A percentile compares a stretch with the other conserved stretches of the same genome.
These are phyloP conservation scores for Mionectes macconnelli DNA, from an alignment of 2,113 vertebrate genomes.

Conservation along the genomic window DNA sequence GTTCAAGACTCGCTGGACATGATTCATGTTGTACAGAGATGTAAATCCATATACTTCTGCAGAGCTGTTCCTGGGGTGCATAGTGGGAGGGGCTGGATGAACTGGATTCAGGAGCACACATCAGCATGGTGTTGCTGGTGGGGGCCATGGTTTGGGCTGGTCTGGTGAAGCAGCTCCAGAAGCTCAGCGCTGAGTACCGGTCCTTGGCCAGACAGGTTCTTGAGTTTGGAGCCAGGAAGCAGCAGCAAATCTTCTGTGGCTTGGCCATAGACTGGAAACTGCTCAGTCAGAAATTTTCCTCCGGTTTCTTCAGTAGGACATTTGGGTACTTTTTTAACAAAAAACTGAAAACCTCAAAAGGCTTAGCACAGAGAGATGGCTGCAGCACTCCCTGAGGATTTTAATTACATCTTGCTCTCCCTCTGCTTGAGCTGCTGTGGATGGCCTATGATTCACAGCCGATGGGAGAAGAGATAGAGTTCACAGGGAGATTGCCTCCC, in stretches of 20 bases:
- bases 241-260: neutral
- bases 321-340: neutral
- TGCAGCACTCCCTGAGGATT: neutral
- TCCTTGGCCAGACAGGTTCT: neutral
- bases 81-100: neutral
- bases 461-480: neutral
- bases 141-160: rapidly evolving
- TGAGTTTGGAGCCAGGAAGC: neutral
- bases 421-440: rapidly evolving
- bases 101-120: neutral
- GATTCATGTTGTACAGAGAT: neutral
- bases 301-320: neutral
- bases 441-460: conserved; percentile 12
- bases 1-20: neutral
- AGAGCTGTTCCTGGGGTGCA: neutral
- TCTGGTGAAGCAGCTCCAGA: neutral
- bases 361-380: neutral
- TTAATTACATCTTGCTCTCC: neutral
- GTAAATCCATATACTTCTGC: neutral
- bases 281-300: neutral
- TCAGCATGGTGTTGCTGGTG: neutral
- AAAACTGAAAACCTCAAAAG: neutral
- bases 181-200: neutral
- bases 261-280: neutral
- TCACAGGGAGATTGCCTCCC: neutral